phyloP scores from a whole-genome alignment of 1,140 invertebrate species.

The Pentalonia nigronervosa region DNA sequence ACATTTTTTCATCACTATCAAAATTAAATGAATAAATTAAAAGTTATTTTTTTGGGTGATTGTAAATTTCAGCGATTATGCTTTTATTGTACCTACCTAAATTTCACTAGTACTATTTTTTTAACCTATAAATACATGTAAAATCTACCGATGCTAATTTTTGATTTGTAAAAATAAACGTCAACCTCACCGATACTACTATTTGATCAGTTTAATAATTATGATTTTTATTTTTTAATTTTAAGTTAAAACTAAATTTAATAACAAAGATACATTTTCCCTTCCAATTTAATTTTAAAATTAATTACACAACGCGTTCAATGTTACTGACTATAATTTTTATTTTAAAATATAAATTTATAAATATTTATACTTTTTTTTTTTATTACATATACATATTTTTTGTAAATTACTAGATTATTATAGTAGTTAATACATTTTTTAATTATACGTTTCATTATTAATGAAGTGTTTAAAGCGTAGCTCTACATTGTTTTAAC shows the following conservation, averaged over 20 bases:
- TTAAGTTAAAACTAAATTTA: too few relatives aligned
- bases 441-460: background rate
- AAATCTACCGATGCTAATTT: background rate
- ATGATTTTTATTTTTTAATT: background rate
- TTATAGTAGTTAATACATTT: background rate
- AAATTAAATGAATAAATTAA: background rate
- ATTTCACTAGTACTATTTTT: background rate
- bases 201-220: background rate
- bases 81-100: too few relatives aligned
- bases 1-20: background rate
- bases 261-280: too few relatives aligned
- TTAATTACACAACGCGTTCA: too few relatives aligned
- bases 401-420: too few relatives aligned
- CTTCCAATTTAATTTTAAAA: background rate
- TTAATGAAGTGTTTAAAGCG: background rate
- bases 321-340: too few relatives aligned
- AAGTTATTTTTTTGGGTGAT: background rate
- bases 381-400: background rate
- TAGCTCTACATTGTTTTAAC: background rate
- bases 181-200: background rate
- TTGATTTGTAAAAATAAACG: background rate
- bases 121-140: background rate
- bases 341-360: too few relatives aligned
- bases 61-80: background rate
- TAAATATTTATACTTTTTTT: background rate